Base-by-base conservation (phyloP, 2,888 invertebrate genomes). In the Gasteruption jaculator region DNA sequence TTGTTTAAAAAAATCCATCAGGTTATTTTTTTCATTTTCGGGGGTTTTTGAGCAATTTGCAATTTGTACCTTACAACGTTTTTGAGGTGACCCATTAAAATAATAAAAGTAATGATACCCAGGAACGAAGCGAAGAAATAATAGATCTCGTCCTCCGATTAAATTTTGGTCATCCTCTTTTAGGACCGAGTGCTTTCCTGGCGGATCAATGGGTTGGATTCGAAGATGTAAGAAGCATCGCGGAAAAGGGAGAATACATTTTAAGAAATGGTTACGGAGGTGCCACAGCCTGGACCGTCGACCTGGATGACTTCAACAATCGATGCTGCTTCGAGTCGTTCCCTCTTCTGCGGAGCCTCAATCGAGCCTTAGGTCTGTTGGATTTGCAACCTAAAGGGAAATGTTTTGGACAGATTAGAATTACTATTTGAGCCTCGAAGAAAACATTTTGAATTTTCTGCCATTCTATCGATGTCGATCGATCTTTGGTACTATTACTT, bases 201-300 rank as follows among this genome's bases (percentile, higher is more conserved):
- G 80, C 81, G 29, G 82, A 88, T 56, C 91, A 93, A 61, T 93
- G 93, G 91, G 90, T 91, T 24, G 87, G 91, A 27, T 94, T 82
- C 61, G 94, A 94, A 61, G 88, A 91, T 68, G 74, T 79, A 0
- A 79, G 80, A 43, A 90, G 90, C 10, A 78, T 91, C 11, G 79
- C 76, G 45, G 79, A 80, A 51, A 90, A 90, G 73, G 86, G 85
- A 10, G 74, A 82, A 52, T 92, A 86, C 74, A 84, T 90, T 1
- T 73, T 80, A 44, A 74, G 77, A 4, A 78, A 81, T 60, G 84
- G 85, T 0, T 80, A 86, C 45, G 91, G 86, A 1, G 92, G 92
- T 4, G 83, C 86, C 6, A 83, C 86, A 30, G 86, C 89, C 1
- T 92, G 91, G 91, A 91, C 91, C 0, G 77, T 90, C 3, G 92